A percentile compares a stretch with the other conserved stretches of the same genome.
phyloP scores from a whole-genome alignment of 2,113 vertebrate species.

The Petrocephalus zakoni region DNA sequence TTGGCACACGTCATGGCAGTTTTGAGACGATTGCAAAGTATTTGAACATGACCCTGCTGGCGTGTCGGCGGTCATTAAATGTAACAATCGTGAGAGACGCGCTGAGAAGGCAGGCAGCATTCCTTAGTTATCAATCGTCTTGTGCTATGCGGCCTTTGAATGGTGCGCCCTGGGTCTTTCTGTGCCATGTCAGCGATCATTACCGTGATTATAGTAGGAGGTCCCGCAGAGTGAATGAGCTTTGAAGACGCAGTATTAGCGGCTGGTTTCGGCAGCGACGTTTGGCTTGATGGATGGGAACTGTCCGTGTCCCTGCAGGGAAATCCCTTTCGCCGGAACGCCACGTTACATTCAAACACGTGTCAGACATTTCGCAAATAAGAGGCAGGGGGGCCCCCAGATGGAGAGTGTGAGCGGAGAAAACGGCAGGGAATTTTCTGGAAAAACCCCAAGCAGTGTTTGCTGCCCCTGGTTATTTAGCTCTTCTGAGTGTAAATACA shows the following conservation, averaged over 20 bases:
- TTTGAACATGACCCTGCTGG: not conserved
- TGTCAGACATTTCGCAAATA: not conserved
- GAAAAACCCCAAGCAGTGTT: not conserved
- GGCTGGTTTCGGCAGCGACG: not conserved
- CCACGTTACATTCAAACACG: not conserved
- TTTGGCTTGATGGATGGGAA: not conserved
- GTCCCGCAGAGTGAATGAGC: not conserved
- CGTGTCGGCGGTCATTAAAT: not conserved
- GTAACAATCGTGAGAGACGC: not conserved
- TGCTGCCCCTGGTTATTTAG: not conserved
- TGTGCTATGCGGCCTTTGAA: not conserved
- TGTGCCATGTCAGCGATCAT: not conserved
- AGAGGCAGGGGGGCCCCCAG: not conserved
- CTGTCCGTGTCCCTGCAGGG: not conserved
- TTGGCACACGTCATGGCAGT: too few species aligned
- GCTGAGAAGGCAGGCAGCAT: not conserved
- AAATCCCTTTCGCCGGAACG: not conserved
- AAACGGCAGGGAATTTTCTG: not conserved
- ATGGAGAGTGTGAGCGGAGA: not conserved
- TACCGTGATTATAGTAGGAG: not conserved
- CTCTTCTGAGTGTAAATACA: not conserved
- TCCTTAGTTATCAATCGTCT: not conserved
- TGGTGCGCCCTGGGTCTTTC: not conserved
- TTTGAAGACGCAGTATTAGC: not conserved
- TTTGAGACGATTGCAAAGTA: too few species aligned